Evolutionary conservation across 2,888 invertebrate species (phyloP).

Genomic region (Diaprepes abbreviatus): DNA sequence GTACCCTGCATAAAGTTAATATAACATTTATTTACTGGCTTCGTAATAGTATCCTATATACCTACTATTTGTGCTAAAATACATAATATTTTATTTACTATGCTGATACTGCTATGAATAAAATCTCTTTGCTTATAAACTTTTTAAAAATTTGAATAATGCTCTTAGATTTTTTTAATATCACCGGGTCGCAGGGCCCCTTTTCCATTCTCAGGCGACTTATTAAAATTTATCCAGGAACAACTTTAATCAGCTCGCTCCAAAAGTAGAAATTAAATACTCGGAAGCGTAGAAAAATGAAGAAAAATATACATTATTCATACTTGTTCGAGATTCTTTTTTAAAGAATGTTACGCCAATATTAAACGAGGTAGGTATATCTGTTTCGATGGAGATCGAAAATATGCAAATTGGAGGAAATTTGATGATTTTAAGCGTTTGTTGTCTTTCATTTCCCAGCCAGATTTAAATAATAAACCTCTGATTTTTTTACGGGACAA

Average conservation of each 20-base stretch:
- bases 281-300: constrained; percentile 11
- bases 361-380: not conserved
- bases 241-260: not conserved
- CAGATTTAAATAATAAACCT: not conserved
- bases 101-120: too few species aligned
- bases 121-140: not conserved
- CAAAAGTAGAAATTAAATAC: constrained; percentile 16
- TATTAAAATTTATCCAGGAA: constrained; percentile 12
- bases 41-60: too few species aligned
- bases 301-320: constrained; percentile 18
- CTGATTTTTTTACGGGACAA: too few species aligned
- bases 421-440: not conserved
- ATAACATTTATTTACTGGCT: too few species aligned
- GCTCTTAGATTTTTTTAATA: not conserved
- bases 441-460: not conserved
- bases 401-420: not conserved
- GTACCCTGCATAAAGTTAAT: too few species aligned
- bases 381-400: not conserved
- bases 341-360: not conserved
- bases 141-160: not conserved
- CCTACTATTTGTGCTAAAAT: too few species aligned
- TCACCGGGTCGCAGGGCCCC: not conserved
- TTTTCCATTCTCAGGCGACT: constrained; percentile 1
- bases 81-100: too few species aligned
- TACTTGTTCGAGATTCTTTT: constrained; percentile 1